Conservation (phyloP, 2,797 vertebrate species). For the Spizella passerina region DNA sequence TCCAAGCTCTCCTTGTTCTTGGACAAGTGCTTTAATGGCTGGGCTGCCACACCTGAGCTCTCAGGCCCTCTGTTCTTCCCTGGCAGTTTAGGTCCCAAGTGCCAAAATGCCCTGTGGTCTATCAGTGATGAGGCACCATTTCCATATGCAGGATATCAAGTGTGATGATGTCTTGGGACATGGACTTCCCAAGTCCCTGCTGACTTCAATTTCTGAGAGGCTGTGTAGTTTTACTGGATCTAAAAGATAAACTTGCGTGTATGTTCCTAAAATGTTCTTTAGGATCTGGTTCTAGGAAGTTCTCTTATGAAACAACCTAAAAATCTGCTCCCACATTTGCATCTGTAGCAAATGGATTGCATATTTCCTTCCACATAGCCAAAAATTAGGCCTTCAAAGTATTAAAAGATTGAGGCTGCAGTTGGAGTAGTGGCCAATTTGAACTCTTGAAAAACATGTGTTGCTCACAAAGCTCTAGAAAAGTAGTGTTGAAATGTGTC, state of each 20-base stretch:
- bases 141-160: not conserved
- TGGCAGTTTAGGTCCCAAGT: not conserved
- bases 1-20: not conserved
- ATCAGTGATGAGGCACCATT: not conserved
- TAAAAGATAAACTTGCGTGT: not conserved
- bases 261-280: not conserved
- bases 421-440: not conserved
- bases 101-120: not conserved
- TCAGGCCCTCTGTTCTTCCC: not conserved
- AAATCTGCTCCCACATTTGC: not conserved
- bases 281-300: not conserved
- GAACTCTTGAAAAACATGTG: not conserved
- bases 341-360: not conserved
- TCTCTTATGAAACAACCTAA: not conserved
- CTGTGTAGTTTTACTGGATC: not conserved
- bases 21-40: not conserved
- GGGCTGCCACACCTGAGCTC: not conserved
- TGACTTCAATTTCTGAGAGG: not conserved
- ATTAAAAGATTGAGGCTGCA: not conserved
- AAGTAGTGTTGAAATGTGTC: not conserved
- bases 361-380: not conserved
- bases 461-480: not conserved
- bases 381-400: not conserved
- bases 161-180: not conserved
- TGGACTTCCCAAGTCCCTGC: not conserved